Evolutionary conservation across 2,113 vertebrate species (phyloP).

Genomic region (Cheilinus undulatus): DNA sequence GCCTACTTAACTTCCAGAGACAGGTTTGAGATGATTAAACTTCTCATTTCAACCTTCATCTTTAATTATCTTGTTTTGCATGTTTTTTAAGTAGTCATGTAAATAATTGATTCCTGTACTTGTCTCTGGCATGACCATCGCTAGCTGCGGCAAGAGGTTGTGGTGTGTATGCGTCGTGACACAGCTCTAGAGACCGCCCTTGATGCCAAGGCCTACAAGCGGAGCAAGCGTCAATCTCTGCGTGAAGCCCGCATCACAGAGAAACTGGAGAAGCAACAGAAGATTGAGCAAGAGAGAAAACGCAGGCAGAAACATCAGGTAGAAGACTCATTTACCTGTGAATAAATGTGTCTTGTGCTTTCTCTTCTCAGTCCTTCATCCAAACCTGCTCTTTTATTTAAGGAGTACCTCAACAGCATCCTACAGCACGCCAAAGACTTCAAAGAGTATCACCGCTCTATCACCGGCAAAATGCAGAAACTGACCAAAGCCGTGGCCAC

Average conservation of each 20-base stretch:
- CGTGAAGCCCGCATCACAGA: slow-evolving; percentile 95
- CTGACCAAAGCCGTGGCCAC: slow-evolving; percentile 96
- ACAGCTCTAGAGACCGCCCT: slow-evolving; percentile 93
- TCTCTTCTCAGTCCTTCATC: background rate
- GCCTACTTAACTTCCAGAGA: slow-evolving; percentile 97
- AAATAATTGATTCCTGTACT: background rate
- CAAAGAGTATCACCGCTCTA: slow-evolving; percentile 96
- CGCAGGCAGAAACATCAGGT: slow-evolving; percentile 89
- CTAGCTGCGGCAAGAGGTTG: slow-evolving; percentile 95
- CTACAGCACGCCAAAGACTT: slow-evolving; percentile 98
- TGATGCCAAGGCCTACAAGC: slow-evolving; percentile 95
- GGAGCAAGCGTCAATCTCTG: slow-evolving; percentile 94
- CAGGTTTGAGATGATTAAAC: slow-evolving; percentile 81
- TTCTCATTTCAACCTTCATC: background rate
- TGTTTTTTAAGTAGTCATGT: background rate
- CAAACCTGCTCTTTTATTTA: background rate
- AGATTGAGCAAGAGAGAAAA: slow-evolving; percentile 87
- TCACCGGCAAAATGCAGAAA: slow-evolving; percentile 95
- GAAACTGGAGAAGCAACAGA: slow-evolving; percentile 98
- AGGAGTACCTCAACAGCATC: slow-evolving; percentile 99
- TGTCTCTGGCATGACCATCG: background rate
- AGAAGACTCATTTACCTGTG: background rate
- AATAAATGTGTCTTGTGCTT: background rate
- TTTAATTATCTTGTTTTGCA: background rate
- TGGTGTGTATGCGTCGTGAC: slow-evolving; percentile 96